Evolutionary conservation across 2,113 vertebrate genomes (phyloP), one percentile per base, ranked within the genome.

Genomic region (Salvelinus alpinus): DNA sequence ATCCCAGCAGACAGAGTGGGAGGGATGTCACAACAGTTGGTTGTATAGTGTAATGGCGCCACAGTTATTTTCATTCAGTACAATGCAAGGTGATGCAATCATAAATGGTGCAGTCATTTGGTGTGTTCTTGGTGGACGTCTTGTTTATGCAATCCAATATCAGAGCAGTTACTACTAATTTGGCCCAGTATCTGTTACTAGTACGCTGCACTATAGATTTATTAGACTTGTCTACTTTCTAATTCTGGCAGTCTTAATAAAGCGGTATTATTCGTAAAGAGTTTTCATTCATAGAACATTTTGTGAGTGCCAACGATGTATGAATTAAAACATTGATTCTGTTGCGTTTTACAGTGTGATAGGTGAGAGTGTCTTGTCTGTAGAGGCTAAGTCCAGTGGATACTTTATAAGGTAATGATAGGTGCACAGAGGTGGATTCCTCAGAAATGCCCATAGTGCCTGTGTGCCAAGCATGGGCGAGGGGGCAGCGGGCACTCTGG

Each of bases 361-460:
- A 62, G n/a, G 34, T 69, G 51, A 76, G n/a, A 22, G 31, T 69
- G 57, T 77, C 64, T 76, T 70, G 65, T 86, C 60, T 81, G 64
- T 82, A 77, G 38, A 44, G 60, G 22, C 57, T 70, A 65, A 59
- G 14, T 44, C 0, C 54, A 48, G 22, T 47, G 60, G 66, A 65
- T 86, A 76, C 92, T 93, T 94, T 93, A 94, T 93, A 94, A 92
- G 92, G 93, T 87, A 86, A 93, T 87, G 80, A 57, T 78, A 60
- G 80, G 68, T 70, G 54, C 74, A 84, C 76, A 82, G 82, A 86
- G 85, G 85, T 85, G 87, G 88, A 91, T 84, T 90, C 85, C 81
- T 78, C 83, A 77, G 74, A 88, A 88, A 90, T 89, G 88, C 87
- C 88, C 87, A 44, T 64, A 77, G 88, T 88, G 88, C 84, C 86